Percentiles rank a stretch among this genome's conserved stretches.
phyloP scores from a whole-genome alignment of 2,797 vertebrate species.

The Lates japonicus region DNA sequence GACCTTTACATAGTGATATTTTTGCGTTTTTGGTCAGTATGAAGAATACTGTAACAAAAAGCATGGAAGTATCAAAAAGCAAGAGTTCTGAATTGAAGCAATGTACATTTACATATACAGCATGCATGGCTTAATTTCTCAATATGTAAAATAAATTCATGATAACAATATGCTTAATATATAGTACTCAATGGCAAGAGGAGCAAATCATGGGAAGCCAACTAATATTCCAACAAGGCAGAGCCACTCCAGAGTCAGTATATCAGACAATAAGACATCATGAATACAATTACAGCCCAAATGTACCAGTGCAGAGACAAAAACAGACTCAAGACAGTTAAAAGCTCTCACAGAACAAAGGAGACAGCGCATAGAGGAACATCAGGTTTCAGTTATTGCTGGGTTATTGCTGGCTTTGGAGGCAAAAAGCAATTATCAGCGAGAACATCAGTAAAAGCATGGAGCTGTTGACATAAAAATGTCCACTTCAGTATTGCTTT shows the following conservation, averaged over 20 bases:
- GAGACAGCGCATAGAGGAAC: conserved; percentile 53
- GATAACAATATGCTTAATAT: background rate
- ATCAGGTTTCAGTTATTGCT: conserved; percentile 70
- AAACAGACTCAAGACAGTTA: conserved; percentile 57
- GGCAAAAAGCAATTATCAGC: conserved; percentile 75
- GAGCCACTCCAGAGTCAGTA: conserved; percentile 32
- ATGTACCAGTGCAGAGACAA: conserved; percentile 48
- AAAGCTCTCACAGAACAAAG: conserved; percentile 64
- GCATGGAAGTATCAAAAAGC: background rate
- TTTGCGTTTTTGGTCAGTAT: background rate
- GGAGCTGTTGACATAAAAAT: conserved; percentile 80
- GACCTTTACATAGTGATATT: background rate
- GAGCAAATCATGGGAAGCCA: conserved; percentile 11
- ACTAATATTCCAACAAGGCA: conserved; percentile 34
- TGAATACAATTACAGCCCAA: conserved; percentile 59
- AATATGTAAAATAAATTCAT: background rate
- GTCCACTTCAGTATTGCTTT: conserved; percentile 74
- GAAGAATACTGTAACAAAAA: background rate
- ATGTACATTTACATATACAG: background rate
- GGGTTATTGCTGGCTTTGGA: conserved; percentile 70
- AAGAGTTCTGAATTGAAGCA: background rate
- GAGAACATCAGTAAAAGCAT: conserved; percentile 71
- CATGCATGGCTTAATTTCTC: background rate
- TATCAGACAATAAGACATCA: conserved; percentile 51
- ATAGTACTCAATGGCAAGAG: conserved; percentile 12